A percentile compares a stretch with the other conserved stretches of the same genome.
Conservation (phyloP, 2,113 vertebrate genomes). For the Lasiurus cinereus region DNA sequence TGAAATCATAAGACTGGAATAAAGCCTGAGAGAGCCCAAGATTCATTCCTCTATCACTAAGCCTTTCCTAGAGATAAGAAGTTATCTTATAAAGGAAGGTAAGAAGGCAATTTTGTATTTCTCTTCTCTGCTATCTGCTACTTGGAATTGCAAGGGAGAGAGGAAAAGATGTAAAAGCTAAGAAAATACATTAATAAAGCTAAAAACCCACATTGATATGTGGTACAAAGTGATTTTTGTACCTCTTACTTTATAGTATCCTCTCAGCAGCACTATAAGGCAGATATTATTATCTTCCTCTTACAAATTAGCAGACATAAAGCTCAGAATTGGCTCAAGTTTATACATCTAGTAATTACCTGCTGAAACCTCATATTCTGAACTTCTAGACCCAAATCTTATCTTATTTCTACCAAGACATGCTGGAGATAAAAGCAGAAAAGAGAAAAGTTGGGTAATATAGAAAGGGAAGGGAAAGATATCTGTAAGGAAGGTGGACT, state of each 20-base stretch:
- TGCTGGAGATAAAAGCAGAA: background rate
- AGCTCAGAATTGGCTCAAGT: conserved; percentile 20
- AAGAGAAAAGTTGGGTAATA: too few relatives aligned
- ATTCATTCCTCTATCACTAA: background rate
- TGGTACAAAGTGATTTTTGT: background rate
- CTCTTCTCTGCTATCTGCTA: background rate
- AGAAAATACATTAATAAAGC: background rate
- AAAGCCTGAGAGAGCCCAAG: conserved; percentile 27
- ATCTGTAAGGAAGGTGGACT: background rate
- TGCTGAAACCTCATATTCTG: conserved; percentile 17
- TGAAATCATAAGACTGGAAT: conserved; percentile 46
- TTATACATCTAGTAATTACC: background rate
- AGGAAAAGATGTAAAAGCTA: background rate
- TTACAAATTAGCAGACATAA: background rate
- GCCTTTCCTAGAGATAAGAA: conserved; percentile 54
- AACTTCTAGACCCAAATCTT: background rate
- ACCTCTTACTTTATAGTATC: background rate
- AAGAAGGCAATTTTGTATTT: background rate
- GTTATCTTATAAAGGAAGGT: conserved; percentile 50
- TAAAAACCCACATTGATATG: background rate
- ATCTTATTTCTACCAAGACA: background rate
- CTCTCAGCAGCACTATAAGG: background rate
- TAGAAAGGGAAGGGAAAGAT: background rate
- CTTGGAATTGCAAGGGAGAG: conserved; percentile 47
- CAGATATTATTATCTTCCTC: background rate